phyloP scores from a whole-genome alignment of 1,140 invertebrate genomes.

The Ceratina australensis region DNA sequence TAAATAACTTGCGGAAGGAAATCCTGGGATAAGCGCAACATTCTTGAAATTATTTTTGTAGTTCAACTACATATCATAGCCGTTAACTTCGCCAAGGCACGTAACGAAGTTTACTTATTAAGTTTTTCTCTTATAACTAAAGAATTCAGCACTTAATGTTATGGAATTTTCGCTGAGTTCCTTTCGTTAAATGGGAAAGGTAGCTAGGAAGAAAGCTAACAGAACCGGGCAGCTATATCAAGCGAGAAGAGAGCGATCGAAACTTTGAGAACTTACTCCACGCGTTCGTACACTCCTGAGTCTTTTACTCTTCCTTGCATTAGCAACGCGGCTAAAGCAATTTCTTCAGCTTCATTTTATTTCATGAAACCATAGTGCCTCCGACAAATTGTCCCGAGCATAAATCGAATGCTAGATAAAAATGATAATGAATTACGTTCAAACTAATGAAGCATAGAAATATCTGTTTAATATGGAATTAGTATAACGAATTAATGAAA shows the following conservation, averaged over 20 bases:
- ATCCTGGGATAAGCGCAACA: not conserved
- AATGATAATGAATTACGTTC: too few relatives aligned
- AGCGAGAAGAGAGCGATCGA: slow-evolving; percentile 15
- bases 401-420: not conserved
- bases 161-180: slow-evolving; percentile 8
- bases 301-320: not conserved
- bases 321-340: too few relatives aligned
- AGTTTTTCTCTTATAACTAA: slow-evolving; percentile 8
- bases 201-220: slow-evolving; percentile 1
- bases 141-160: slow-evolving; percentile 27
- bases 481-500: too few relatives aligned
- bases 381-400: not conserved
- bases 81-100: not conserved
- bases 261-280: slow-evolving; percentile 7
- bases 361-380: not conserved
- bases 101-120: slow-evolving; percentile 27
- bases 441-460: too few relatives aligned
- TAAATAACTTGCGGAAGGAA: not conserved
- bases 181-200: not conserved
- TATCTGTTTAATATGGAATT: too few relatives aligned
- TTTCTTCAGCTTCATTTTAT: not conserved
- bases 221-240: slow-evolving; percentile 8
- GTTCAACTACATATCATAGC: not conserved
- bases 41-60: not conserved
- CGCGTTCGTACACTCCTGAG: too few relatives aligned